Evolutionary conservation across 2,797 vertebrate genomes (phyloP).

Genomic region (Erpetoichthys calabaricus): DNA sequence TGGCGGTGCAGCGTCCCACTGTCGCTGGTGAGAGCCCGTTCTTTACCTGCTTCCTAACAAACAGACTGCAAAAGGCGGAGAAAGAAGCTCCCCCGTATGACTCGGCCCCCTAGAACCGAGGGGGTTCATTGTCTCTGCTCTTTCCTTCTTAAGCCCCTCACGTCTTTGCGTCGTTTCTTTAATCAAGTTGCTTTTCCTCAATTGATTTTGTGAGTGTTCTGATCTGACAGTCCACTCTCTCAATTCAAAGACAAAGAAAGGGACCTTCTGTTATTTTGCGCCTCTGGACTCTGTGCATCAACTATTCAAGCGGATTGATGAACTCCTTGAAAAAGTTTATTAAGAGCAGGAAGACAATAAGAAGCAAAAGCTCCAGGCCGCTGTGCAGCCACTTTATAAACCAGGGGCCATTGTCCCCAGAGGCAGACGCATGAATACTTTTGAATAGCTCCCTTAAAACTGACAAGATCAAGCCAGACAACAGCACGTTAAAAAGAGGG

Average conservation of each 20-base stretch:
- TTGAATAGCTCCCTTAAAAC: slow-evolving; percentile 85
- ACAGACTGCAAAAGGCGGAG: too few species aligned
- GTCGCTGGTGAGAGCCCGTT: too few species aligned
- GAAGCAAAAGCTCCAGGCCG: slow-evolving; percentile 60
- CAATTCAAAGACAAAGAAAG: slow-evolving; percentile 57
- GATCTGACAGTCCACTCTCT: slow-evolving; percentile 63
- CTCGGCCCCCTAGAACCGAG: too few species aligned
- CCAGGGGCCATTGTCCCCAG: slow-evolving; percentile 73
- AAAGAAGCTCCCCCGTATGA: too few species aligned
- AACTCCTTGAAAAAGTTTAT: slow-evolving; percentile 98
- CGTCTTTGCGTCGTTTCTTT: slow-evolving; percentile 22
- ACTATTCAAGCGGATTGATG: slow-evolving; percentile 82
- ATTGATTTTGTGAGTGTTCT: slow-evolving; percentile 49
- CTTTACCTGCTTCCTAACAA: too few species aligned
- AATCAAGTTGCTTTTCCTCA: slow-evolving; percentile 31
- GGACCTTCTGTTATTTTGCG: slow-evolving; percentile 70
- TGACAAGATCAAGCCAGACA: slow-evolving; percentile 93
- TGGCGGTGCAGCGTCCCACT: too few species aligned
- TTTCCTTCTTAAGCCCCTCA: too few species aligned
- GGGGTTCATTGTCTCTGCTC: too few species aligned
- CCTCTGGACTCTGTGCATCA: slow-evolving; percentile 75
- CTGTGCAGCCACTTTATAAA: slow-evolving; percentile 84
- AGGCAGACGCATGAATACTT: slow-evolving; percentile 88
- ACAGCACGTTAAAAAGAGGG: slow-evolving; percentile 76
- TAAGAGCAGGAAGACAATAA: slow-evolving; percentile 84